Evolutionary conservation across 2,888 invertebrate species (phyloP).

Genomic region (Slavum lentiscoides): DNA sequence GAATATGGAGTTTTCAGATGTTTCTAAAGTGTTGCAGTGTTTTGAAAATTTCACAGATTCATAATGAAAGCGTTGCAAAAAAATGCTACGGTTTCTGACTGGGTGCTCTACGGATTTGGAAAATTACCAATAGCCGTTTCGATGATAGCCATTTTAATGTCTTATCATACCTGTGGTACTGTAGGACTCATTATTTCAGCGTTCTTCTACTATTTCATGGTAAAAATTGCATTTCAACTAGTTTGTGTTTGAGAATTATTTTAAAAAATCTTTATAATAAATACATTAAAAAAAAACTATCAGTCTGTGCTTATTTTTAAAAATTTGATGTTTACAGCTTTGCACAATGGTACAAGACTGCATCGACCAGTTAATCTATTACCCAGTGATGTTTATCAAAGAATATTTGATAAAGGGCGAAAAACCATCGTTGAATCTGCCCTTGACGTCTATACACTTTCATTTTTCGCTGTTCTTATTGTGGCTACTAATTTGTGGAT

Average conservation of each 20-base stretch:
- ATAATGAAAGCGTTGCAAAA: slow-evolving; percentile 56
- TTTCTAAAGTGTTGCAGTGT: not conserved
- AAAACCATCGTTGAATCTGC: slow-evolving; percentile 23
- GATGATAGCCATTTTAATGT: slow-evolving; percentile 67
- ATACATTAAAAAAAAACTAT: no score
- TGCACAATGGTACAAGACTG: slow-evolving; percentile 54
- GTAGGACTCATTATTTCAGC: slow-evolving; percentile 70
- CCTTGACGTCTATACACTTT: slow-evolving; percentile 62
- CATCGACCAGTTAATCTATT: slow-evolving; percentile 55
- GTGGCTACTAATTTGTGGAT: slow-evolving; percentile 68
- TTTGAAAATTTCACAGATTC: slow-evolving; percentile 36
- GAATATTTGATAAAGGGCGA: slow-evolving; percentile 34
- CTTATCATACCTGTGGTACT: slow-evolving; percentile 74
- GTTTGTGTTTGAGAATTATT: not conserved
- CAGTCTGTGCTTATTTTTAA: not conserved
- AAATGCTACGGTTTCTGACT: slow-evolving; percentile 64
- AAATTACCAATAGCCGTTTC: slow-evolving; percentile 72
- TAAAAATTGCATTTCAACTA: slow-evolving; percentile 58
- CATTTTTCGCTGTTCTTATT: slow-evolving; percentile 74
- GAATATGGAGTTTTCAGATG: not conserved
- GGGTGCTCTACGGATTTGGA: slow-evolving; percentile 69
- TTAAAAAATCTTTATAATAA: not conserved
- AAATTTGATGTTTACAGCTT: slow-evolving; percentile 35
- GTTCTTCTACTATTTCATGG: slow-evolving; percentile 72
- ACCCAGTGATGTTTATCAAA: slow-evolving; percentile 37